These are phyloP conservation scores for Palythoa grandis DNA, from an alignment of 92 coral and sea anemone species.

Conservation along the genomic window DNA sequence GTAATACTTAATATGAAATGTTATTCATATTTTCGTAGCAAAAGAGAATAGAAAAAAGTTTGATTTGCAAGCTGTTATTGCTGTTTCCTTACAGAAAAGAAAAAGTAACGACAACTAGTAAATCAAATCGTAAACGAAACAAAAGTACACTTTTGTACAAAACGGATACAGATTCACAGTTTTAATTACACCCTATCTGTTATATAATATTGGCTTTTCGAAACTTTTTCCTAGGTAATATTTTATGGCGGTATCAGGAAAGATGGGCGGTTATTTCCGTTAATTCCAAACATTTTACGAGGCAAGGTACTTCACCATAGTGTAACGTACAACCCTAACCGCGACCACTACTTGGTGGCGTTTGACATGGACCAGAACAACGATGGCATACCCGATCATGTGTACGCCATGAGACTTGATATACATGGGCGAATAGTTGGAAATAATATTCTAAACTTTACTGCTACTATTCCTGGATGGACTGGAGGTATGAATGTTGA, in stretches of 20 bases:
- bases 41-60: no score
- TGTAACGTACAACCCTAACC: constrained; percentile 74
- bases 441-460: constrained; percentile 63
- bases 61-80: no score
- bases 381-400: constrained; percentile 76
- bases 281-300: constrained; percentile 68
- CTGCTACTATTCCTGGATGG: constrained; percentile 72
- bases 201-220: not conserved
- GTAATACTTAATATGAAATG: no score
- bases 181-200: not conserved
- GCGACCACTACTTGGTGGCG: constrained; percentile 83
- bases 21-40: no score
- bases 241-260: constrained; percentile 74
- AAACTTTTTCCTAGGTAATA: constrained; percentile 53
- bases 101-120: no score
- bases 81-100: no score
- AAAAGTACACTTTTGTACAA: no score
- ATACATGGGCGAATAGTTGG: constrained; percentile 67
- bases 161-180: no score
- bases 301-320: constrained; percentile 88
- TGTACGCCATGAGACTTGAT: constrained; percentile 76
- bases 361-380: constrained; percentile 84
- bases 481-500: constrained; percentile 54
- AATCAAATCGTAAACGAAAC: no score
- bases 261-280: constrained; percentile 52